A percentile compares a stretch with the other conserved stretches of the same genome.
Conservation (phyloP, 2,888 invertebrate species). For the Phyllotreta cruciferae region DNA sequence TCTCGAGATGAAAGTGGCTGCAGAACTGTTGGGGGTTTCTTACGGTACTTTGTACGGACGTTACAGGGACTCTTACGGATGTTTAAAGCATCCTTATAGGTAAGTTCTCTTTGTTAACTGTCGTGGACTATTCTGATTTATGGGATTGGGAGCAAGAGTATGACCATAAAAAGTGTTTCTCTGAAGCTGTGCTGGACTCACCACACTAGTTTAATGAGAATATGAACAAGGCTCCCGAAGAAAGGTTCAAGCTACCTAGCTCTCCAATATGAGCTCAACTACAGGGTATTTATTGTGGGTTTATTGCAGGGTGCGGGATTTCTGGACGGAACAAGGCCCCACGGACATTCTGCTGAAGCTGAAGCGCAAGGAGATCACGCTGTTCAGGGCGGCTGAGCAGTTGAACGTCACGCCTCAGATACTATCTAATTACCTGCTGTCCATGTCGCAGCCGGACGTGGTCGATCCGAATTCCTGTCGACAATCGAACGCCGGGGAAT, state of each 20-base stretch:
- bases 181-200: too few species aligned
- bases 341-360: constrained; percentile 75
- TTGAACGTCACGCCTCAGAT: constrained; percentile 79
- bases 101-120: too few species aligned
- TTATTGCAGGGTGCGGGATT: constrained; percentile 74
- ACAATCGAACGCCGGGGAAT: constrained; percentile 51
- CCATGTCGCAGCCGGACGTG: constrained; percentile 64
- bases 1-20: constrained; percentile 92
- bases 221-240: too few species aligned
- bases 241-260: too few species aligned
- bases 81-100: constrained; percentile 88
- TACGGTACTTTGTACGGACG: constrained; percentile 90
- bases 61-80: constrained; percentile 88
- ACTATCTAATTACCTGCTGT: constrained; percentile 73
- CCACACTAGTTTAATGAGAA: too few species aligned
- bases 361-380: constrained; percentile 74
- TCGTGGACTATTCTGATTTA: too few species aligned
- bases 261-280: too few species aligned
- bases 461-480: constrained; percentile 47
- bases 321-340: constrained; percentile 81
- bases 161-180: too few species aligned
- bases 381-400: constrained; percentile 77
- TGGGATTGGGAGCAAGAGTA: too few species aligned
- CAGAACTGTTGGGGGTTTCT: constrained; percentile 87
- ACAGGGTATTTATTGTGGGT: too few species aligned